A percentile compares a stretch with the other conserved stretches of the same genome.
Evolutionary conservation across 2,113 vertebrate genomes (phyloP).

Genomic region (Poecile atricapillus): DNA sequence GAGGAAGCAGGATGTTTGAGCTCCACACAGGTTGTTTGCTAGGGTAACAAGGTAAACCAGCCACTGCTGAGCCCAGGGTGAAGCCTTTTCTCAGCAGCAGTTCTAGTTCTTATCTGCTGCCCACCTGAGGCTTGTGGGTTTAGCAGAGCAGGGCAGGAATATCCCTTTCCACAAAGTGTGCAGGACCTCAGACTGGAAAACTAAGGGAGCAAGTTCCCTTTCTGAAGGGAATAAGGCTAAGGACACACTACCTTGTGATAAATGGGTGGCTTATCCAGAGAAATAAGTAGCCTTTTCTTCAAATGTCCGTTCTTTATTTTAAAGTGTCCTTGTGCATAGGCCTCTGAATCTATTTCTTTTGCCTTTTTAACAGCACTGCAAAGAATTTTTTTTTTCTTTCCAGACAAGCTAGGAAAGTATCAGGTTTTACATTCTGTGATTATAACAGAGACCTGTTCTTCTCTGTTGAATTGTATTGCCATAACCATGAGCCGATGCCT

Average conservation of each 20-base stretch:
- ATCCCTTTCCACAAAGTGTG: neutral
- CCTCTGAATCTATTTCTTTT: neutral
- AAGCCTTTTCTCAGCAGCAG: neutral
- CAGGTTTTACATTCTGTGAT: neutral
- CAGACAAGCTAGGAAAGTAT: neutral
- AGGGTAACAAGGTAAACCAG: neutral
- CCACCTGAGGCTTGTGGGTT: neutral
- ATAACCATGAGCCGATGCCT: neutral
- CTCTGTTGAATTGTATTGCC: neutral
- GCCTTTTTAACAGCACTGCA: neutral
- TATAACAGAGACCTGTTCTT: neutral
- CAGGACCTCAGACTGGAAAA: neutral
- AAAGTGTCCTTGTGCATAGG: conserved; percentile 14
- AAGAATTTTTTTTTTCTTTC: neutral
- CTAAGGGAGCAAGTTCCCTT: neutral
- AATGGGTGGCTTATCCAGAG: neutral
- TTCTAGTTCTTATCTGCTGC: neutral
- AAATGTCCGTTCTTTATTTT: neutral
- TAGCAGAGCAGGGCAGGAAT: neutral
- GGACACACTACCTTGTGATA: neutral
- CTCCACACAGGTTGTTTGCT: neutral
- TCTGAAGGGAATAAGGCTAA: neutral
- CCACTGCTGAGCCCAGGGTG: neutral
- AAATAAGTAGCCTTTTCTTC: neutral
- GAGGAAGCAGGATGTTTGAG: neutral